These are phyloP conservation scores for Bostrychus sinensis DNA, from an alignment of 2,113 vertebrate genomes.

Conservation along the genomic window DNA sequence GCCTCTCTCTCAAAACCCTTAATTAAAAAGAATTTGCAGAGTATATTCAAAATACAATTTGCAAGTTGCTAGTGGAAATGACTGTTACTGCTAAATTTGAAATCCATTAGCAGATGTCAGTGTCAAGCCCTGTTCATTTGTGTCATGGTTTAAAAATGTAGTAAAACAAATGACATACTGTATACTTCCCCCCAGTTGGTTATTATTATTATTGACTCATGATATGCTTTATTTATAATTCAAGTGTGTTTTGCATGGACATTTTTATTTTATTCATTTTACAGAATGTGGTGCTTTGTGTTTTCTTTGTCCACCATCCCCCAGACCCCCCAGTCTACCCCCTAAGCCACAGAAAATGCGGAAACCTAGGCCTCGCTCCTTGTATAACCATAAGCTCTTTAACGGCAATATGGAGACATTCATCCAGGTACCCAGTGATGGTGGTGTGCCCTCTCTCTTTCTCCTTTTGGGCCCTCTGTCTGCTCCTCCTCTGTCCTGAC, in stretches of 20 bases:
- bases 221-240: too few species aligned
- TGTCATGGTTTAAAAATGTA: too few species aligned
- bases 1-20: too few species aligned
- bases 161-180: too few species aligned
- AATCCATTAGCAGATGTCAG: too few species aligned
- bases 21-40: too few species aligned
- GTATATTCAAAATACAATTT: too few species aligned
- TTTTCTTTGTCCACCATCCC: conserved; percentile 75
- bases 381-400: conserved; percentile 99
- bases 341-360: conserved; percentile 99
- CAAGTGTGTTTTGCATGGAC: not conserved
- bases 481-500: conserved; percentile 53
- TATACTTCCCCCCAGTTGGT: not conserved
- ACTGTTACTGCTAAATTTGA: too few species aligned
- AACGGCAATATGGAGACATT: conserved; percentile 99
- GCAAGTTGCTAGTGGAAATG: too few species aligned
- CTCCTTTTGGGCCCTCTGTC: conserved; percentile 57
- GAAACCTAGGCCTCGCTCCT: conserved; percentile 98
- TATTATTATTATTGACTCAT: not conserved
- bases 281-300: conserved; percentile 74
- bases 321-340: conserved; percentile 97
- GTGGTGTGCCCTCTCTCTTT: conserved; percentile 77
- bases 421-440: conserved; percentile 92
- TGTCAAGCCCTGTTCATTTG: too few species aligned
- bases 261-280: conserved; percentile 30